phyloP scores from a whole-genome alignment of 2,113 vertebrate genomes.

The Romanogobio albipinnatus region DNA sequence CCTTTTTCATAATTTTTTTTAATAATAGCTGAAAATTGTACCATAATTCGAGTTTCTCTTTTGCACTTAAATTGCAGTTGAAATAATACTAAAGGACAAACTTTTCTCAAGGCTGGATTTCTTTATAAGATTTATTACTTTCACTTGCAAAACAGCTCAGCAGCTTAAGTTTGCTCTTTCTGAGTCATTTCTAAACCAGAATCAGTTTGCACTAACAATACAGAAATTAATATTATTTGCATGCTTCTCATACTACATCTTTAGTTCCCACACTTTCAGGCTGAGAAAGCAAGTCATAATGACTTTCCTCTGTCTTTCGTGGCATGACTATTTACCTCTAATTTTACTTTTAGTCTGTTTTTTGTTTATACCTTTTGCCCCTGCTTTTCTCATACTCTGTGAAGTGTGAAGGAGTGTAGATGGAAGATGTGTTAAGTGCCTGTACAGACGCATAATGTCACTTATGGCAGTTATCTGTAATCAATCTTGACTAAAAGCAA shows the following conservation, averaged over 20 bases:
- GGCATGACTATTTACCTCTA: neutral
- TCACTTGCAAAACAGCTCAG: neutral
- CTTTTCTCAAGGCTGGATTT: neutral
- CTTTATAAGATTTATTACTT: neutral
- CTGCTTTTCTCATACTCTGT: neutral
- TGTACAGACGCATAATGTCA: neutral
- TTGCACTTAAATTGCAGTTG: neutral
- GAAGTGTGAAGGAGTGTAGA: neutral
- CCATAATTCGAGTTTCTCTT: neutral
- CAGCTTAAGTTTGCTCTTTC: neutral
- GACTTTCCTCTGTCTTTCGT: neutral
- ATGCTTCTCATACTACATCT: conserved; percentile 5
- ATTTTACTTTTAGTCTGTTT: neutral
- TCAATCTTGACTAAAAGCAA: neutral
- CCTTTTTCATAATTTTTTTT: no score
- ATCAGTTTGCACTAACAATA: neutral
- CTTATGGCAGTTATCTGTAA: neutral
- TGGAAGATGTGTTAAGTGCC: neutral
- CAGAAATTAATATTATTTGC: conserved; percentile 27
- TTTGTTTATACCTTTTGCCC: neutral
- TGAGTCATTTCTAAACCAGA: conserved; percentile 49
- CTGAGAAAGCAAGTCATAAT: conserved; percentile 1
- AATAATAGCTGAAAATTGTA: neutral
- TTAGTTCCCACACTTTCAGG: conserved; percentile 22
- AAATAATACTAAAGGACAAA: neutral